Percentiles rank a stretch among this genome's conserved stretches.
These are phyloP conservation scores for Autographa pulchrina DNA, from an alignment of 2,888 invertebrate genomes.

Conservation along the genomic window DNA sequence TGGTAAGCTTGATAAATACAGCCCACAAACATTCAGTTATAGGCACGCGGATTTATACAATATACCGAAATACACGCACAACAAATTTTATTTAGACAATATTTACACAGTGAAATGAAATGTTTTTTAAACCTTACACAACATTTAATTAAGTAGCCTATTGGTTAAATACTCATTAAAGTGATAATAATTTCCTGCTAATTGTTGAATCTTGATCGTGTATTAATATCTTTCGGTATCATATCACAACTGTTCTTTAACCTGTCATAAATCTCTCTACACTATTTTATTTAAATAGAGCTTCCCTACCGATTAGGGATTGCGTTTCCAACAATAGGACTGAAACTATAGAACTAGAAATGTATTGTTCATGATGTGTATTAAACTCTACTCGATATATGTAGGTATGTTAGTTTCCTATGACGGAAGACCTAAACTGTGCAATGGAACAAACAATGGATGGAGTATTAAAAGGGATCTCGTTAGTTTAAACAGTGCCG, in stretches of 20 bases:
- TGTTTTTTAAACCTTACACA: neutral
- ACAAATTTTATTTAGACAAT: conserved; percentile 4
- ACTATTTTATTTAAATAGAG: neutral
- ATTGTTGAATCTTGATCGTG: too few species aligned
- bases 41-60: neutral
- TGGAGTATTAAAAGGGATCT: conserved; percentile 78
- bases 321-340: neutral
- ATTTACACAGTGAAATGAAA: neutral
- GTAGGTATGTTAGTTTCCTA: conserved; percentile 24
- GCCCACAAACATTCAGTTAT: conserved; percentile 3
- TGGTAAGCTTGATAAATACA: conserved; percentile 32
- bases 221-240: too few species aligned
- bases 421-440: conserved; percentile 63
- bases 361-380: conserved; percentile 22
- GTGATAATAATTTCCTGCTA: conserved; percentile 19
- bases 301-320: neutral
- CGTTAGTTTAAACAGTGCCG: conserved; percentile 77
- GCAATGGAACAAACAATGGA: conserved; percentile 73
- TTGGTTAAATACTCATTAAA: conserved; percentile 25
- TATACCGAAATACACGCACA: neutral
- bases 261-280: too few species aligned
- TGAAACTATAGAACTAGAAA: conserved; percentile 19
- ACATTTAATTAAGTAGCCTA: neutral
- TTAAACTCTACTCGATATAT: conserved; percentile 13
- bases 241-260: too few species aligned